These are phyloP conservation scores for Ariolimax columbianus DNA, from an alignment of 2,888 invertebrate genomes.

Conservation along the genomic window DNA sequence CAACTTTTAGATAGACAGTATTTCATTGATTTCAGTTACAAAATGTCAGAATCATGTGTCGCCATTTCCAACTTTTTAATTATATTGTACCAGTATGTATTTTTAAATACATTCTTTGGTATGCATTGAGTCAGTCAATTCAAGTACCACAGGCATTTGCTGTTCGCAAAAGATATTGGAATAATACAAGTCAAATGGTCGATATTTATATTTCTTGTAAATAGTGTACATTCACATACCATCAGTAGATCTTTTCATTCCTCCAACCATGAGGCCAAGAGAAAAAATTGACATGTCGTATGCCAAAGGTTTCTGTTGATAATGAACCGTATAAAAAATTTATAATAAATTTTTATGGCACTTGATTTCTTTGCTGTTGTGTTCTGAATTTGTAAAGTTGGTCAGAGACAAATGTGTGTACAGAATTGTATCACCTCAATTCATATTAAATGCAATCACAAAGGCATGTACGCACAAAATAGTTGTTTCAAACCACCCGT, in stretches of 20 bases:
- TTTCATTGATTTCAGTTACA: background rate
- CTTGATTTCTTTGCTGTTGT: background rate
- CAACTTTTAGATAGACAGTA: background rate
- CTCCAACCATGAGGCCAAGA: slow-evolving; percentile 35
- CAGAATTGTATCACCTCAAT: too few relatives aligned
- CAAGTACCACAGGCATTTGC: slow-evolving; percentile 9
- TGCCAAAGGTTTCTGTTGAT: slow-evolving; percentile 43
- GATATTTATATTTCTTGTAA: slow-evolving; percentile 47
- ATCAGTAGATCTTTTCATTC: slow-evolving; percentile 44
- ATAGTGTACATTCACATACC: slow-evolving; percentile 36
- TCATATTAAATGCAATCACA: too few relatives aligned
- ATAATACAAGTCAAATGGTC: slow-evolving; percentile 33
- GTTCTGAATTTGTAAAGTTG: too few relatives aligned
- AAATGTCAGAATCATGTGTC: background rate
- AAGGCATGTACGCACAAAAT: too few relatives aligned
- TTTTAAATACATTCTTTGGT: background rate
- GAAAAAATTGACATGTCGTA: slow-evolving; percentile 25
- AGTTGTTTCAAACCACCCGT: too few relatives aligned
- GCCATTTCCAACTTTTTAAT: slow-evolving; percentile 6
- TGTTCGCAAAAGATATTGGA: slow-evolving; percentile 34
- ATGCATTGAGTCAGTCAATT: slow-evolving; percentile 7
- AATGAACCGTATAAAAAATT: slow-evolving; percentile 45
- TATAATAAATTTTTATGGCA: slow-evolving; percentile 50
- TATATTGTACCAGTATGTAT: background rate
- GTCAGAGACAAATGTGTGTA: too few relatives aligned